phyloP scores from a whole-genome alignment of 2,113 vertebrate species.

The Pantherophis guttatus region DNA sequence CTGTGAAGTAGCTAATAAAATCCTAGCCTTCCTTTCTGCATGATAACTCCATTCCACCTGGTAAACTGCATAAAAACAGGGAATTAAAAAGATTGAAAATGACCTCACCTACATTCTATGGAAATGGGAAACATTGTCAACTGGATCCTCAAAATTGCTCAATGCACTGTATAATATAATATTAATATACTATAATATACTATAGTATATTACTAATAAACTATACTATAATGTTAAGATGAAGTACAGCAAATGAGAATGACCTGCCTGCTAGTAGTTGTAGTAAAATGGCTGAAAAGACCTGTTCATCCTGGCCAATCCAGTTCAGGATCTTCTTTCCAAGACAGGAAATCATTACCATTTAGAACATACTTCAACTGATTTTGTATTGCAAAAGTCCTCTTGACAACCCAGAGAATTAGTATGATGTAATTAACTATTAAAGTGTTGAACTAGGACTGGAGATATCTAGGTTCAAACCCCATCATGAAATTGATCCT shows the following conservation, averaged over 20 bases:
- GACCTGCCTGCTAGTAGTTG: neutral
- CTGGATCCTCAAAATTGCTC: neutral
- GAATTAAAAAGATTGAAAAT: neutral
- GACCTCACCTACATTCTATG: neutral
- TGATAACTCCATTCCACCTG: neutral
- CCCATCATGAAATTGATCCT: neutral
- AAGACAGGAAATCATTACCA: neutral
- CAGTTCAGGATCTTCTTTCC: neutral
- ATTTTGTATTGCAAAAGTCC: neutral
- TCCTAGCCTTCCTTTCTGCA: neutral
- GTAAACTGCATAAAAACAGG: neutral
- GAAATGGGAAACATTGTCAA: neutral
- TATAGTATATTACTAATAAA: too few species aligned
- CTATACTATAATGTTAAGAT: neutral
- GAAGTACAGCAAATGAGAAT: neutral
- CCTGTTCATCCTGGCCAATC: neutral
- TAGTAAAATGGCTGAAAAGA: neutral
- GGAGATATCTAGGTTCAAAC: neutral
- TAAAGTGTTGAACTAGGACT: neutral
- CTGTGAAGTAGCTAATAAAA: constrained; percentile 10
- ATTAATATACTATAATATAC: neutral
- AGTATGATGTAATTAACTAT: neutral
- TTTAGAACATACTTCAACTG: neutral
- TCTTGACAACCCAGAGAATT: neutral
- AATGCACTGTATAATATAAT: neutral